Base-by-base conservation (phyloP, 2,888 invertebrate species). In the Axea sp. region DNA sequence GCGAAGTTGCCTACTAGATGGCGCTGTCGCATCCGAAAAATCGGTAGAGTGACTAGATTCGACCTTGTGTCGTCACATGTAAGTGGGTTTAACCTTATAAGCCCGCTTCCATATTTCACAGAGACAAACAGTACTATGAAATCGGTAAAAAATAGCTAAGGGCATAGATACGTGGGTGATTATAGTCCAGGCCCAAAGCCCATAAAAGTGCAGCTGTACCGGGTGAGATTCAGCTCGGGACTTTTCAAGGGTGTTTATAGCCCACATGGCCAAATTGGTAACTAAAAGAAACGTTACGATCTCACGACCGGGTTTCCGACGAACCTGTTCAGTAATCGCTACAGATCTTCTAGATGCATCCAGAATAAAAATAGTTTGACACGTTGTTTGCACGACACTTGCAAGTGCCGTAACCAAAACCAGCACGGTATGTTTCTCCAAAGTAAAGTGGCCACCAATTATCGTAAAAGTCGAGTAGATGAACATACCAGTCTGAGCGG, bases 81-180 rank as follows among this genome's bases (percentile, higher is more conserved):
- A 94, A 83, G 94, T 92, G 1, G 95, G 94, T 83, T 96, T 96
- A 84, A 95, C 93, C 89, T 97, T 97, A 88, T 97, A 98, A 3
- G 97, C 96, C 78, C 95, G 91, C 88, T 97, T 97, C 98, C 97
- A 98, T 82, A 98, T 96, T 88, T 97, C 97, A 87, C 97, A 97
- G 65, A 98, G 90, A 85, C 97, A 97, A 1, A 98, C 97, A 0
- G 97, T 96, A 33, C 96, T 96, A 86, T 97, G 97, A 88, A 97
- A 97, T 43, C 80, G 73, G 88, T 96, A 97, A 89, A 97, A 97
- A 73, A 97, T 97, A 0, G 96, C 96, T 35, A 92, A 81, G 0
- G 97, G 97, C 93, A 96, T 96, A 0, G 96, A 96, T 0, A 97
- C 95, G 84, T 97, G 96, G 0, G 96, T 96, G 71, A 97, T 96